A percentile compares a stretch with the other conserved stretches of the same genome.
Conservation (phyloP, 2,888 invertebrate genomes). For the Acleris sparsana region DNA sequence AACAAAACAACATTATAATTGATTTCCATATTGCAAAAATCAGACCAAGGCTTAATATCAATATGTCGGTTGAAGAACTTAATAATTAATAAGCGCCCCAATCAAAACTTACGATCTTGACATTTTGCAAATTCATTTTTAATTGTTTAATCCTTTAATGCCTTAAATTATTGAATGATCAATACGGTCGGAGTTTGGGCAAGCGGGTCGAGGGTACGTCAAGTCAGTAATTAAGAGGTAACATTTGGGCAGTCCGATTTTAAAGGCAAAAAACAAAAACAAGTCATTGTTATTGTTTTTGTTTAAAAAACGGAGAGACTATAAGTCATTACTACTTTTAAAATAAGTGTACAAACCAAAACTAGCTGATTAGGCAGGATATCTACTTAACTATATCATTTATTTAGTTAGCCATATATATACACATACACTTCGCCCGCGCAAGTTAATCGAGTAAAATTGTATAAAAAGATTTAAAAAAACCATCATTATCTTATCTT, state of each 20-base stretch:
- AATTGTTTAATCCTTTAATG: constrained; percentile 36
- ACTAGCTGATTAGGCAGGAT: too few species aligned
- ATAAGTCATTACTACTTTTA: too few species aligned
- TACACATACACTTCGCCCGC: too few species aligned
- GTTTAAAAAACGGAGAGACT: too few species aligned
- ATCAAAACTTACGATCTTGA: constrained; percentile 31
- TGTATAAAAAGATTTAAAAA: too few species aligned
- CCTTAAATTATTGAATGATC: constrained; percentile 24
- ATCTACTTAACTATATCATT: too few species aligned
- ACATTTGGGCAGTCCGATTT: neutral
- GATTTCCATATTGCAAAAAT: neutral
- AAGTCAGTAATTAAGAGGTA: constrained; percentile 24
- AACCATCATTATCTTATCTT: too few species aligned
- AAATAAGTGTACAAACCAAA: too few species aligned
- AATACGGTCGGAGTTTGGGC: constrained; percentile 25
- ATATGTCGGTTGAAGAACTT: neutral
- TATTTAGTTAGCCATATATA: too few species aligned
- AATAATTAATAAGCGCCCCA: constrained; percentile 30
- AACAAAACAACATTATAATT: neutral
- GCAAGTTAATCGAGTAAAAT: too few species aligned
- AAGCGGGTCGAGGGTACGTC: constrained; percentile 31
- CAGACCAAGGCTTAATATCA: neutral
- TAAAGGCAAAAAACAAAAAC: too few species aligned
- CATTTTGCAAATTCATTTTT: constrained; percentile 35
- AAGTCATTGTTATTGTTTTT: too few species aligned